Evolutionary conservation across 2,113 vertebrate species (phyloP), one percentile per base, ranked within the genome.

Genomic region (Solenodon paradoxus): DNA sequence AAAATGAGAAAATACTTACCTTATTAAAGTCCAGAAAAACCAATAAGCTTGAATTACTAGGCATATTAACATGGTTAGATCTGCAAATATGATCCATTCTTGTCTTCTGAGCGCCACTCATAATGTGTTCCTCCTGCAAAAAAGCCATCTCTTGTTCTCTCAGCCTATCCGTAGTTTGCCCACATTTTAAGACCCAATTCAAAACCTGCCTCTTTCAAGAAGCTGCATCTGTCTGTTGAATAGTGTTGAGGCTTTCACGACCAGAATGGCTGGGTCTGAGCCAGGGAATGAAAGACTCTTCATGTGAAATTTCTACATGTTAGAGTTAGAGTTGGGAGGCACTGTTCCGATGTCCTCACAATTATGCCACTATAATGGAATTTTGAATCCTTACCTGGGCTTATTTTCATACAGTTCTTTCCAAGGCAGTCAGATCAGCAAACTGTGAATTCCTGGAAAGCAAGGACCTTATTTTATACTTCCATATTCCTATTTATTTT

Each of bases 21-120:
- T 93, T 96, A 92, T 91, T 94, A 93, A 97, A 93, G 96, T 86
- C 90, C 82, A 91, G 61, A 59, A 91, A 95, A 97, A 93, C 89
- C 92, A 94, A 90, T 93, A 91, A 96, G 79, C 49, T 72, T 94
- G 82, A 96, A 91, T 94, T 57, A 91, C 63, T 94, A 11, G 74
- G 64, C 79, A 82, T 82, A 86, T 77, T 88, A 94, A 61, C 61
- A 63, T 61, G 89, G 74, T 77, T 74, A 63, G 63, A 80, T 95
- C 92, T 96, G 82, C 82, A 96, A 88, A 91, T 61, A 93, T 22
- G 61, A 82, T 19, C 61, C 82, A 59, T 32, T 89, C 55, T 42
- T 82, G 57, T 79, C 94, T 89, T 88, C 83, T 32, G 17, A 53
- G 45, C 11, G 90, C 69, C 26, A 66, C 28, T 80, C 15, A 3